phyloP scores from a whole-genome alignment of 2,797 vertebrate genomes.

The Nothura maculosa region DNA sequence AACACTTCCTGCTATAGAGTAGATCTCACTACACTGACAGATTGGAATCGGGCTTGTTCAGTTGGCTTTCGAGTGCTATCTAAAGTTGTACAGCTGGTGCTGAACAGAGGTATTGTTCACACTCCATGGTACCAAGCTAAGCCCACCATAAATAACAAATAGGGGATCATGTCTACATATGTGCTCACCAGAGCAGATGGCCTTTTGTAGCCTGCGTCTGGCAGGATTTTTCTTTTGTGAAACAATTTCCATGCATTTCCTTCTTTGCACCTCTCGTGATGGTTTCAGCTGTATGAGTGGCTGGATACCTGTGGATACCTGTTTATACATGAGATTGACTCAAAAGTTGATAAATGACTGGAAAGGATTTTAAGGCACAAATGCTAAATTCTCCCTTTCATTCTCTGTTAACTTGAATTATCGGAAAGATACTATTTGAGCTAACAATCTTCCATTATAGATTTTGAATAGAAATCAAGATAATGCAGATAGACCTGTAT shows the following conservation, averaged over 20 bases:
- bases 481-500: not conserved
- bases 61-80: constrained; percentile 84
- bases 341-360: not conserved
- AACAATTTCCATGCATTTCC: constrained; percentile 22
- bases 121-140: constrained; percentile 66
- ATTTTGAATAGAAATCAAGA: not conserved
- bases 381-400: not conserved
- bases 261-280: not conserved
- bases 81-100: constrained; percentile 87
- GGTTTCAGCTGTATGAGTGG: not conserved
- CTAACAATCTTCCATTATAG: not conserved
- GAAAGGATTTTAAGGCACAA: not conserved
- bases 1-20: constrained; percentile 86
- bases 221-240: not conserved
- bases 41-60: constrained; percentile 87
- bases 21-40: constrained; percentile 88
- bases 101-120: constrained; percentile 81
- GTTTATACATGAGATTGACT: not conserved
- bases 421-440: not conserved
- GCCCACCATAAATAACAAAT: constrained; percentile 38
- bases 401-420: not conserved
- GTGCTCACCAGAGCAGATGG: constrained; percentile 10
- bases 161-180: constrained; percentile 20
- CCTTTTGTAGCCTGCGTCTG: constrained; percentile 21
- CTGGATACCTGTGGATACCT: not conserved